These are phyloP conservation scores for Ochotona princeps DNA, from an alignment of 2,113 vertebrate genomes.

Conservation along the genomic window DNA sequence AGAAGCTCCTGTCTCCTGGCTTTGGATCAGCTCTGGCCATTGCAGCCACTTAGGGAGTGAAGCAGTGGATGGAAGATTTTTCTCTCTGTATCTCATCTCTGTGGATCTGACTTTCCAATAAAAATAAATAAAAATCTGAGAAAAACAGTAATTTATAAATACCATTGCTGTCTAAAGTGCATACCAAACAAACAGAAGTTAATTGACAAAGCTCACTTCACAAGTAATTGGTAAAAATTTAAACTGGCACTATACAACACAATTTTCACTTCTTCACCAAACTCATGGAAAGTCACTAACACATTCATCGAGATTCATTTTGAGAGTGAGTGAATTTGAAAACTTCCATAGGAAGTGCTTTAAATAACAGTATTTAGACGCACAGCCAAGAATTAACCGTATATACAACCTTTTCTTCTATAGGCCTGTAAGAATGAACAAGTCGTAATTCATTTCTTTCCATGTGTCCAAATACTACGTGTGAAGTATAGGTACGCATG, in stretches of 20 bases:
- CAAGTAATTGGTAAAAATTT: not conserved
- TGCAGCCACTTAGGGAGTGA: too few relatives aligned
- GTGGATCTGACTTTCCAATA: too few relatives aligned
- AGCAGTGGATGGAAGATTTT: too few relatives aligned
- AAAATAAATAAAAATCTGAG: too few relatives aligned
- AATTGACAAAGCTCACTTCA: constrained; percentile 5
- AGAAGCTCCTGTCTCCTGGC: too few relatives aligned
- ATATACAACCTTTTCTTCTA: not conserved
- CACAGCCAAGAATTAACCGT: not conserved
- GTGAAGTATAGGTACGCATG: too few relatives aligned
- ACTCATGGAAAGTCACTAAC: not conserved
- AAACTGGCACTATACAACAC: not conserved
- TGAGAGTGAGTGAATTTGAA: constrained; percentile 12
- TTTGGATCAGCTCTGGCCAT: too few relatives aligned
- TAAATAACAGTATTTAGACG: constrained; percentile 33
- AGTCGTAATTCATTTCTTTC: not conserved
- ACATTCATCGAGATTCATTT: not conserved
- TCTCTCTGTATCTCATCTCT: too few relatives aligned
- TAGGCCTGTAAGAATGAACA: not conserved
- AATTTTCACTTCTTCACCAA: not conserved
- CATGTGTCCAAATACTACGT: too few relatives aligned
- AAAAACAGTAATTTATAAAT: not conserved
- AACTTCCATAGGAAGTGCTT: constrained; percentile 1
- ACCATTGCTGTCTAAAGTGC: not conserved
- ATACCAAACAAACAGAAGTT: not conserved